Base-by-base conservation (phyloP, 2,113 vertebrate genomes). In the Mesocricetus auratus region DNA sequence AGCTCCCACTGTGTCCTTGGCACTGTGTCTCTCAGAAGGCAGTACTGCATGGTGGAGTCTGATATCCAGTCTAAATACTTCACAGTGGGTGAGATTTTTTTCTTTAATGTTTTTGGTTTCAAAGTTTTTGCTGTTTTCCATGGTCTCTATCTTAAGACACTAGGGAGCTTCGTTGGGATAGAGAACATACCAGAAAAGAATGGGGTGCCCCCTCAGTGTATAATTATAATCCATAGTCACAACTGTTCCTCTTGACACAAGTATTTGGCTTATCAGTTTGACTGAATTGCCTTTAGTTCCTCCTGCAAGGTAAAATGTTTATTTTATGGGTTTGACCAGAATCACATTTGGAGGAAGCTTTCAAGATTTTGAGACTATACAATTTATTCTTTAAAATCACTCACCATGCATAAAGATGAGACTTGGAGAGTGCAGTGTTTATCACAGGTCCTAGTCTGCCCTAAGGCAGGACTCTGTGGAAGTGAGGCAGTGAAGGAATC, bases 291-390 rank as follows among this genome's bases (percentile, higher is more conserved):
- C n/a, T n/a, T 7, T 69, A 42, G 53, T 53, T 93, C 42, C 16
- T 78, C 62, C 89, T 96, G 56, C 19, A 87, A 77, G 19, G 36
- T 29, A n/a, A 79, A 58, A 62, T 69, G 22, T 33, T 73, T 24
- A 11, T 71, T 93, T 93, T n/a, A 82, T 39, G 73, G 64, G 29
- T 36, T 90, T 96, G 88, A 73, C 15, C 24, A 89, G 17, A 82
- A n/a, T 39, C 42, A 1, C 3, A 26, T 97, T 74, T 79, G 69
- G 60, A 93, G 74, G 45, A 77, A 29, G n/a, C 68, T 93, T 89
- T 91, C 36, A n/a, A 77, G 58, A 90, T 89, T 94, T 69, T 94
- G 77, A 97, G 88, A 91, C 42, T 89, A 71, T 60, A 36, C 77
- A 91, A 91, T 71, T 4, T 24, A 26, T 74, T 53, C 19, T 87